Base-by-base conservation (phyloP, 1,140 invertebrate species). In the Cheumatopsyche charites region DNA sequence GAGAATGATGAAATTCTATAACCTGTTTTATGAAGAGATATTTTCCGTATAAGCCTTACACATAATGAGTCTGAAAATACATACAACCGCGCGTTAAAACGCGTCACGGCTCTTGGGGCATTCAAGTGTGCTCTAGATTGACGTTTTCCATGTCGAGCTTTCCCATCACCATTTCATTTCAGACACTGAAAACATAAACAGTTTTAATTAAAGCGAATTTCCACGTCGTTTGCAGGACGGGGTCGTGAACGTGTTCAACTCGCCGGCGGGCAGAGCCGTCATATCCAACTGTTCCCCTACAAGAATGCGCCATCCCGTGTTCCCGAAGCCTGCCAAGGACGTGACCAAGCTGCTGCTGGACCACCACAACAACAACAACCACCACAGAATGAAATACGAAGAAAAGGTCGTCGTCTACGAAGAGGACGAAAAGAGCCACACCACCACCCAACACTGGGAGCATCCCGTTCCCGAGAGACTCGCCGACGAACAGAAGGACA, bases 201-300 rank as follows among this genome's bases (percentile, higher is more conserved):
- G 29, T 36, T 36, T 36, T 36, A 36, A 36, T 36, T 36, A 36
- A 36, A 36, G 29, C 29, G 29, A 3, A 36, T 36, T 36, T 36
- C 29, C 29, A 36, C 29, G 29, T 36, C 29, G n/a, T 36, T 71
- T 74, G 25, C 73, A 75, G 73, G 70, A 75, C 12, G 70, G 66
- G 5, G 70, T 72, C 4, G 68, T 73, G 17, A 69, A 73, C 55
- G 71, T 75, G 21, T 75, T 75, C 74, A 75, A 73, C 63, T 75
- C 74, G 15, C 70, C 74, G 21, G 74, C 74, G 13, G 74, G 74
- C 25, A 75, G 74, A 62, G 74, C 74, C 1, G 71, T 75, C 7
- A 58, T 75, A 11, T 65, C 62, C 17, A 69, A 58, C 52, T 45
- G 25, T 7, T 42, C 61, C 3, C 29, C 58, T 61, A 62, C 63